Base-by-base conservation (phyloP, 2,797 vertebrate genomes). In the Lithobates sylvaticus region DNA sequence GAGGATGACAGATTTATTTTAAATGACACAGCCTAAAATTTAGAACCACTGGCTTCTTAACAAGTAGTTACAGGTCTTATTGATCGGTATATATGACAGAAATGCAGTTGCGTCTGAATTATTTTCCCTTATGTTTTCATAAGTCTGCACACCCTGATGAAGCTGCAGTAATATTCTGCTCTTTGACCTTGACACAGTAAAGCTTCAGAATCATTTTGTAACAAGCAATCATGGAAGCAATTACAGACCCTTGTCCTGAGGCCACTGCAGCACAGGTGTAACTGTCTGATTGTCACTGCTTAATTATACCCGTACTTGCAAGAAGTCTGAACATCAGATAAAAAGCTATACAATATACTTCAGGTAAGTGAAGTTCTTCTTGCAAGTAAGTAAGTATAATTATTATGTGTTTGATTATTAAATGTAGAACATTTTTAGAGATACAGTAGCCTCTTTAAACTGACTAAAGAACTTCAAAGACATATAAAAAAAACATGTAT, bases 241-340 rank as follows among this genome's bases (percentile, higher is more conserved):
- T 95, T 93, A 92, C 78, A 83, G 87, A 23, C 87, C 85, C 89
- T 93, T 94, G 92, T 93, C 92, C 91, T 89, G 85, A 89, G 91
- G 90, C 91, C 91, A 83, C 87, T 83, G 68, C 88, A 79, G 83
- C 89, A 88, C 91, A 92, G 91, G 91, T 93, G 92, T 89, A 88
- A 85, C 88, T 76, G 83, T 88, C 89, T 94, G 93, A 93, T 93
- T 92, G 89, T 92, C 91, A 80, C 87, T 89, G 91, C 88, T 90
- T 91, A 93, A 93, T 93, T 93, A 89, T 84, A 67, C 70, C 72
- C n/a, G 88, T 68, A 90, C 92, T 89, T 85, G 82, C 73, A 89
- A 89, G 70, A 12, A 84, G 77, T 80, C 18, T 89, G 83, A 88
- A 81, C 81, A 91, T 92, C 89, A 89, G 89, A 78, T 89, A 87